These are phyloP conservation scores for Osmerus eperlanus DNA, from an alignment of 2,113 vertebrate genomes.

Conservation along the genomic window DNA sequence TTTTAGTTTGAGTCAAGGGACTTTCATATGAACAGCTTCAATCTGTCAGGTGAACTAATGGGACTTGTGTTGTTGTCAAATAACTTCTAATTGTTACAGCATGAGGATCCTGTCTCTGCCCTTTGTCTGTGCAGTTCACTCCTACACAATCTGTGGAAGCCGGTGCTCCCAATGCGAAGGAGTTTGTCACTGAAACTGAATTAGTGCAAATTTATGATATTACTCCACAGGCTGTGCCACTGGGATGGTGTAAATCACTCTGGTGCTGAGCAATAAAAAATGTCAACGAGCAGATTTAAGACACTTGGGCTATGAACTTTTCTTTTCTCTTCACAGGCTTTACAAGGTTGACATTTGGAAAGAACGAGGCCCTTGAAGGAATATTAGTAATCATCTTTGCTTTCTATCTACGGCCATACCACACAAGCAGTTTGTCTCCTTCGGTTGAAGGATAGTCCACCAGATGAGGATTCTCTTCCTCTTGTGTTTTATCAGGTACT, in stretches of 20 bases:
- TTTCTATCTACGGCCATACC: constrained; percentile 28
- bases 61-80: no score
- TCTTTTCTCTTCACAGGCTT: constrained; percentile 34
- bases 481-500: constrained; percentile 44
- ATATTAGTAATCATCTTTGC: constrained; percentile 48
- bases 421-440: constrained; percentile 32
- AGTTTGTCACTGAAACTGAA: constrained; percentile 62
- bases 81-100: no score
- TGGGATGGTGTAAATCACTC: constrained; percentile 56
- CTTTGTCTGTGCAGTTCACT: no score
- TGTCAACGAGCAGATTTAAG: constrained; percentile 53
- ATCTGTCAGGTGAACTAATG: no score
- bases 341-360: constrained; percentile 62
- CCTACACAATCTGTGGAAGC: background rate
- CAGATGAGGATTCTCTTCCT: constrained; percentile 47
- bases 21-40: no score
- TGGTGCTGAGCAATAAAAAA: constrained; percentile 54
- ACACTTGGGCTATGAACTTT: constrained; percentile 47
- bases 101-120: no score
- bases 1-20: no score
- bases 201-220: constrained; percentile 55
- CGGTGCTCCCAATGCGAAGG: constrained; percentile 38
- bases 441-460: constrained; percentile 36
- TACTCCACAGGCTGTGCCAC: constrained; percentile 44
- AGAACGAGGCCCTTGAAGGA: constrained; percentile 47